Base-by-base conservation (phyloP, 2,888 invertebrate species). In the Amitus sp. region DNA sequence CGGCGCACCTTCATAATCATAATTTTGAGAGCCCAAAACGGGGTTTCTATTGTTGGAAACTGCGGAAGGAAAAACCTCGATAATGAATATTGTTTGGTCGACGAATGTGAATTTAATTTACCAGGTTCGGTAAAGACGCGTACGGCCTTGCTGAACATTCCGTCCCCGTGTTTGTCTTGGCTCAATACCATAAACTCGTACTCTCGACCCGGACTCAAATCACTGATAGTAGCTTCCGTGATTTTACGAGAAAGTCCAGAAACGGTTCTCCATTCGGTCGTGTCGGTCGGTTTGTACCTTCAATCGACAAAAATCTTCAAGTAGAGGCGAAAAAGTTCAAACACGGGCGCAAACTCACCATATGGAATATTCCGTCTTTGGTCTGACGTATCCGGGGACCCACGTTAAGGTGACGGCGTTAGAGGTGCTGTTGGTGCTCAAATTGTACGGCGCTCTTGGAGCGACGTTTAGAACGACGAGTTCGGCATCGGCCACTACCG, bases 151-250 rank as follows among this genome's bases (percentile, higher is more conserved):
- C 96, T 96, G 78, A 94, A 95, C 84, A 95, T 89, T 18, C 96
- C 95, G 73, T 95, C 94, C 5, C 95, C 95, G 60, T 89, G 86
- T 73, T 90, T 88, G 82, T 96, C 95, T 80, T 93, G 91, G 70
- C 95, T 90, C 46, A 95, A 86, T 45, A 97, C 92, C 87, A 95
- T 94, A 77, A 97, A 89, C 83, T 96, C 95, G 82, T 96, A 96
- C 76, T 91, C 89, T 17, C 90, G 87, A 47, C 88, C 91, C 15
- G 95, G 89, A 61, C 86, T 85, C 68, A 97, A 86, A 68, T 90
- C 90, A 67, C 88, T 87, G 60, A 96, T 86, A 6, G 93, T 93
- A 43, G 93, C 91, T 76, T 91, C 90, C 54, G 93, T 90, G 45
- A 88, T 85, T 69, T 88, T 88, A 51, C 88, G 86, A 7, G 91